These are phyloP conservation scores for Heptranchias perlo DNA, from an alignment of 2,113 vertebrate species.

Conservation along the genomic window DNA sequence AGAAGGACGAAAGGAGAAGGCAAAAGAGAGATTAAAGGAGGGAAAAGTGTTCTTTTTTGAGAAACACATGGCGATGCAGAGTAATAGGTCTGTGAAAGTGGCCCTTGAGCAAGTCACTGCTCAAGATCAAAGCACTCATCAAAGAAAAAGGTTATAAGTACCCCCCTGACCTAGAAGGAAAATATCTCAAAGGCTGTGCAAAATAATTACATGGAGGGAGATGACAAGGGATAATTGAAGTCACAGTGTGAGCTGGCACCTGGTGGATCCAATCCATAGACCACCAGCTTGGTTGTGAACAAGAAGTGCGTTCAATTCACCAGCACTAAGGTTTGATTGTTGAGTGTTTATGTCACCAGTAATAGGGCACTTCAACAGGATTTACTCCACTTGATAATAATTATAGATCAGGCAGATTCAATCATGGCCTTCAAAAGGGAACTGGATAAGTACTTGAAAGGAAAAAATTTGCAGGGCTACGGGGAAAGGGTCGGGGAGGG, in stretches of 20 bases:
- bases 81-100: neutral
- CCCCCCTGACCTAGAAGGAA: neutral
- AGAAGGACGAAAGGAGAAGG: neutral
- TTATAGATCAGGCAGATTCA: conserved; percentile 3
- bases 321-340: neutral
- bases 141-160: neutral
- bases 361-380: neutral
- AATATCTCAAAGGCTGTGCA: neutral
- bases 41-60: neutral
- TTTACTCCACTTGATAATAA: neutral
- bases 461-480: too few species aligned
- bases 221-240: neutral
- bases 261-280: neutral
- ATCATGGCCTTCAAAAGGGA: too few species aligned
- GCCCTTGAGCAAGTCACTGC: neutral
- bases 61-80: neutral
- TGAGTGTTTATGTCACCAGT: neutral
- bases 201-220: neutral
- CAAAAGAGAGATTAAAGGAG: neutral
- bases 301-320: neutral
- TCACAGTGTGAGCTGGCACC: neutral
- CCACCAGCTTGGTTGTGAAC: neutral
- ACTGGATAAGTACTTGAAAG: too few species aligned
- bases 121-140: too few species aligned
- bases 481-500: too few species aligned